These are phyloP conservation scores for Coremacera marginata DNA, from an alignment of 2,888 invertebrate species.

Conservation along the genomic window DNA sequence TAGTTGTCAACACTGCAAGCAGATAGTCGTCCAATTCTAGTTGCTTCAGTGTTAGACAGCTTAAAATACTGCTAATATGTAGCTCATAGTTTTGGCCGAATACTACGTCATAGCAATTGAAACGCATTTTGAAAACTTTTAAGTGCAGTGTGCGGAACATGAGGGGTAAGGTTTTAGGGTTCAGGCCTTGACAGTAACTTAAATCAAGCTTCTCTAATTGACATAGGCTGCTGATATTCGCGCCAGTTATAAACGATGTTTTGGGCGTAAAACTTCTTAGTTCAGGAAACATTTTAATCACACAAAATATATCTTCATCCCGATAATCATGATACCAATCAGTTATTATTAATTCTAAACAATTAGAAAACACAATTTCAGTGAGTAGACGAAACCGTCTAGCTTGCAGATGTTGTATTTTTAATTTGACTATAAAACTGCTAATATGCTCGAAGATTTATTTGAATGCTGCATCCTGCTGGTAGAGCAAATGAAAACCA, in stretches of 20 bases:
- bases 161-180: neutral
- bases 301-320: neutral
- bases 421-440: neutral
- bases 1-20: slow-evolving; percentile 56
- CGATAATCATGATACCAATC: slow-evolving; percentile 8
- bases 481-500: neutral
- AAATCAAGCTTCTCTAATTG: neutral
- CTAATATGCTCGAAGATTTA: neutral
- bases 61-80: neutral
- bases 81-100: neutral
- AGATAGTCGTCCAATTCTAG: slow-evolving; percentile 28
- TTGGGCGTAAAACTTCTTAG: neutral
- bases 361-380: neutral
- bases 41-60: neutral
- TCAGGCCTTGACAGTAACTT: neutral
- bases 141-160: neutral
- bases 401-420: neutral
- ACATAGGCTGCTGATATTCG: neutral
- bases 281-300: neutral
- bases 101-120: neutral
- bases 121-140: slow-evolving; percentile 1
- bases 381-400: neutral
- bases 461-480: neutral
- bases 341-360: neutral
- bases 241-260: neutral